Base-by-base conservation (phyloP, 2,113 vertebrate species). In the Scatophagus argus region DNA sequence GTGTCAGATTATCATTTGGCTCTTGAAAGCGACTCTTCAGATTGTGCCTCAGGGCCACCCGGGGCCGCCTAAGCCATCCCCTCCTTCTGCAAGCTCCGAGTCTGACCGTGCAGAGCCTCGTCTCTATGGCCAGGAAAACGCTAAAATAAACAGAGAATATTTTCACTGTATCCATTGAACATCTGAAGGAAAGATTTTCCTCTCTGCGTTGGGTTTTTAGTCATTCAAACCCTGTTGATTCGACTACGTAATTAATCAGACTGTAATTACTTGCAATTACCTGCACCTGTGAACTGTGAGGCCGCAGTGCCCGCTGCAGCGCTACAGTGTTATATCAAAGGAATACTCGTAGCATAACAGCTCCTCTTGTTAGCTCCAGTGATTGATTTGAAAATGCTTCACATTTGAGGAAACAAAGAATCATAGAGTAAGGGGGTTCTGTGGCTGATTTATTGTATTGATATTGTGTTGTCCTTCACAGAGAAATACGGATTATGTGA, bases 391-490 rank as follows among this genome's bases (percentile, higher is more conserved):
- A 34, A 32, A 49, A 67, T 17, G 17, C 14, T 66, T 67, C 43
- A 64, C 43, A 51, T 47, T 56, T 56, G 51, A 78, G 46, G 54
- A 52, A 31, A 54, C 52, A 59, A 56, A 36, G 71, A 52, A 67
- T 64, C 49, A 36, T 46, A 31, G 69, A 82, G 31, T 62, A 19
- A 23, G 16, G 51, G 41, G 51, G 41, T 47, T 73, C 10, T 49
- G 77, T n/a, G 38, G 63, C 63, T 38, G 49, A 74, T 90, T 76
- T 68, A 85, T 85, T 89, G 62, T 67, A 62, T 81, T 74, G 82
- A 88, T 91, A 81, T 73, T 52, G 74, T 67, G 62, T 71, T 78
- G 81, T 70, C 70, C 69, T 72, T 56, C 70, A 81, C 63, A 85
- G 66, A 21, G 52, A 77, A 79, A 78, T 65, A 81, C 44, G 27